These are phyloP conservation scores for Phalacrocorax carbo DNA, from an alignment of 2,113 vertebrate species.

Conservation along the genomic window DNA sequence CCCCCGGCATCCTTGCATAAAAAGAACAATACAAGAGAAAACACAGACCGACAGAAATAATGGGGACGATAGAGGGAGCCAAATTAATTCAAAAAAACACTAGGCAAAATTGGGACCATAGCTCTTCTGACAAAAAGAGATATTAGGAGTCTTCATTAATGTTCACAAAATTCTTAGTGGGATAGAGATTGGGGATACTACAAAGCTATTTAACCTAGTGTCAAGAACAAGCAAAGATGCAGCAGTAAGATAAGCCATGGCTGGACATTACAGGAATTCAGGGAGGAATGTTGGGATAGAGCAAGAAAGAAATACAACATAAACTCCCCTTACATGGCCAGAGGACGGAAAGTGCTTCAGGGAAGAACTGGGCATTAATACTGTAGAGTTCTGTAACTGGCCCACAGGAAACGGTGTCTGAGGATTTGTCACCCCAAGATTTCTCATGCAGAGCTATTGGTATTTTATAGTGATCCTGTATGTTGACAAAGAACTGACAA, in stretches of 20 bases:
- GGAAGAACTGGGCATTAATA: background rate
- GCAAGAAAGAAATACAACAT: background rate
- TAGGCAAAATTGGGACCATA: slow-evolving; percentile 19
- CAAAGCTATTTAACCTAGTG: slow-evolving; percentile 65
- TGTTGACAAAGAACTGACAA: background rate
- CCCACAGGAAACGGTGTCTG: background rate
- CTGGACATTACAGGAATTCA: slow-evolving; percentile 57
- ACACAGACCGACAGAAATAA: background rate
- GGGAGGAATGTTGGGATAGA: slow-evolving; percentile 31
- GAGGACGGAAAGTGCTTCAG: background rate
- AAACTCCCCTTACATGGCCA: background rate
- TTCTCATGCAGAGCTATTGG: background rate
- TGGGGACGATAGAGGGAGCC: slow-evolving; percentile 65
- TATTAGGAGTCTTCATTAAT: slow-evolving; percentile 36
- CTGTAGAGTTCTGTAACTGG: background rate
- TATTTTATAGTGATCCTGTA: background rate
- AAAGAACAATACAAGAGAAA: slow-evolving; percentile 33
- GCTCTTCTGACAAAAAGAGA: slow-evolving; percentile 34
- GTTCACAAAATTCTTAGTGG: slow-evolving; percentile 37
- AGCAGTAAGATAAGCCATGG: slow-evolving; percentile 44
- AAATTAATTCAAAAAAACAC: slow-evolving; percentile 65
- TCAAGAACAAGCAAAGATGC: slow-evolving; percentile 62
- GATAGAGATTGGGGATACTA: slow-evolving; percentile 8
- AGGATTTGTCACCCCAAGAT: background rate
- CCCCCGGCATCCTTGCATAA: background rate